Percentiles rank a stretch among this genome's conserved stretches.
phyloP scores from a whole-genome alignment of 2,113 vertebrate genomes.

The Gambusia holbrooki region DNA sequence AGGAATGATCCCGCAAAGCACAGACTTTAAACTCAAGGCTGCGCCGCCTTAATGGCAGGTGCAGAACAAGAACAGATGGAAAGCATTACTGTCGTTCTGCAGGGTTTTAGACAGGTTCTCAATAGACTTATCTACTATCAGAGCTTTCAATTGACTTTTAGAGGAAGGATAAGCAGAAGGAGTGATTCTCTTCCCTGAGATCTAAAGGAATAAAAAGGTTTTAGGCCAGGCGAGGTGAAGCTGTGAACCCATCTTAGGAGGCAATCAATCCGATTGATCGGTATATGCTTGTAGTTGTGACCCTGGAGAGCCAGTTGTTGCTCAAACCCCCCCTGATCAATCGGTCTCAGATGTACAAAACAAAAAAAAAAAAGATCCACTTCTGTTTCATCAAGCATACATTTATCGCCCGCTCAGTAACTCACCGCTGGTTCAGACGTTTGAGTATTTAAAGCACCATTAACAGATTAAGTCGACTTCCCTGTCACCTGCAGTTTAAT shows the following conservation, averaged over 20 bases:
- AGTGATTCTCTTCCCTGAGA: background rate
- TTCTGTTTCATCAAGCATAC: background rate
- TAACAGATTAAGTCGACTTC: conserved; percentile 10
- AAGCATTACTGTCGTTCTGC: background rate
- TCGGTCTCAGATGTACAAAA: conserved; percentile 2
- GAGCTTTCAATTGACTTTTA: background rate
- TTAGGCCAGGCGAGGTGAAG: background rate
- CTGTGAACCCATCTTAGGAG: background rate
- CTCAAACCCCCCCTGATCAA: conserved; percentile 43
- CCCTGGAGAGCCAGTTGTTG: conserved; percentile 11
- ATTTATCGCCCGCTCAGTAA: conserved; percentile 15
- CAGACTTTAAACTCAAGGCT: background rate
- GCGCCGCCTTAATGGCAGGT: background rate
- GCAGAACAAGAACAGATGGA: background rate
- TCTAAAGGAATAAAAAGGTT: background rate
- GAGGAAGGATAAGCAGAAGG: background rate
- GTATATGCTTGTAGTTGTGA: conserved; percentile 3
- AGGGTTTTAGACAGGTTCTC: background rate
- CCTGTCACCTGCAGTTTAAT: background rate
- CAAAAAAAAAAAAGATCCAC: background rate
- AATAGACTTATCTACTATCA: background rate
- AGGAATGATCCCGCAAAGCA: no score
- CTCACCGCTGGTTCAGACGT: background rate
- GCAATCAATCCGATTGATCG: conserved; percentile 9
- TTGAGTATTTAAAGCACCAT: background rate